Percentiles rank a stretch among this genome's conserved stretches.
Evolutionary conservation across 2,113 vertebrate genomes (phyloP).

Genomic region (Mus musculus): DNA sequence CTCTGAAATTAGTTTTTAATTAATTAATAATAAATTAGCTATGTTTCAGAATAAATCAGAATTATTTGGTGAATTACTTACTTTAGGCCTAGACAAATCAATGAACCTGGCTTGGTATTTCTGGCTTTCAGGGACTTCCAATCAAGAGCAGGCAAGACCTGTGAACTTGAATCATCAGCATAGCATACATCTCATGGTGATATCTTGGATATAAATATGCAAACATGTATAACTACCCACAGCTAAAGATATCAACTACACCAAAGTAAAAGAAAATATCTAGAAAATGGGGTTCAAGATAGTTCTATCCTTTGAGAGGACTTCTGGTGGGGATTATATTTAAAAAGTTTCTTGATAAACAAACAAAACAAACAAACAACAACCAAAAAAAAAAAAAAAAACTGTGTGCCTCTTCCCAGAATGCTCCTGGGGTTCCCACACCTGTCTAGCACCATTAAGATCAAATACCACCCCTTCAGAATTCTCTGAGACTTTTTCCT

Average conservation of each 20-base stretch:
- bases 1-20: background rate
- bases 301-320: background rate
- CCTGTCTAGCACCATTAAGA: too few species aligned
- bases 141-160: background rate
- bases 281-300: background rate
- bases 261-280: background rate
- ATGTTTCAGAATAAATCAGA: slow-evolving; percentile 17
- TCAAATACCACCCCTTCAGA: background rate
- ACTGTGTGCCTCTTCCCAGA: background rate
- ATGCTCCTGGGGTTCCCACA: background rate
- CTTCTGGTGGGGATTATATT: background rate
- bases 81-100: slow-evolving; percentile 8
- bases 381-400: background rate
- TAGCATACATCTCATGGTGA: background rate
- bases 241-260: background rate
- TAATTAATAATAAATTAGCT: background rate
- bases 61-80: slow-evolving; percentile 48
- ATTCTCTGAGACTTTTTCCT: background rate
- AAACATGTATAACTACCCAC: background rate
- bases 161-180: background rate
- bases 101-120: background rate
- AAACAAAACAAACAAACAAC: background rate
- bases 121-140: background rate
- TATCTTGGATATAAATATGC: too few species aligned
- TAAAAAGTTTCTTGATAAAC: background rate